phyloP scores from a whole-genome alignment of 2,888 invertebrate genomes.

The Acrocera orbiculus region DNA sequence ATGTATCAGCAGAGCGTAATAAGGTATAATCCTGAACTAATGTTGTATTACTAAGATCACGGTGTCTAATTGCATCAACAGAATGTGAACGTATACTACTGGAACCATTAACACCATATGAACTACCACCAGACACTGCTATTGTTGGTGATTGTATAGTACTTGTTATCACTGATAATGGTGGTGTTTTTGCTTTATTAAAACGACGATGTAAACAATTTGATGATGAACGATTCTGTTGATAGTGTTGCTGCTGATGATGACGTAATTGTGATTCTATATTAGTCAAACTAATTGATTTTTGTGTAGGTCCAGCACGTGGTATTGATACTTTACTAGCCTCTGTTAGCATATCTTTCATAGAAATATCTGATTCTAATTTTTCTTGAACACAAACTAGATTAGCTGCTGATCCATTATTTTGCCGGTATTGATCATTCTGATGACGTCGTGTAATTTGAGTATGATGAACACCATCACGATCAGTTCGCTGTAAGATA shows the following conservation, averaged over 20 bases:
- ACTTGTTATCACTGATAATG: constrained; percentile 8
- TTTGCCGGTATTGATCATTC: constrained; percentile 8
- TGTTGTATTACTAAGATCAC: constrained; percentile 20
- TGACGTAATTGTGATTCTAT: neutral
- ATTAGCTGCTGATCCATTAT: constrained; percentile 7
- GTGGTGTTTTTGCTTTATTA: constrained; percentile 10
- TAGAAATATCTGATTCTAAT: constrained; percentile 11
- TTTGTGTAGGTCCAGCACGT: constrained; percentile 11
- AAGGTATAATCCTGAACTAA: constrained; percentile 15
- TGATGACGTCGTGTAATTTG: constrained; percentile 24
- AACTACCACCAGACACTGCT: constrained; percentile 6
- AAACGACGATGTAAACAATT: too few relatives aligned
- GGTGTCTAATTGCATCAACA: constrained; percentile 28
- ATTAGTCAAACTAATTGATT: too few relatives aligned
- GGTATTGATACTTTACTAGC: constrained; percentile 13
- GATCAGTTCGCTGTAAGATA: constrained; percentile 16
- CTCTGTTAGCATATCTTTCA: constrained; percentile 9
- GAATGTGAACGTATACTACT: constrained; percentile 24
- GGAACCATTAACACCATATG: constrained; percentile 9
- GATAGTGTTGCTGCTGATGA: constrained; percentile 2
- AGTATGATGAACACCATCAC: constrained; percentile 19
- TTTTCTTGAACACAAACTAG: constrained; percentile 11
- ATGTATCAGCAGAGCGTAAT: constrained; percentile 6
- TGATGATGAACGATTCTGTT: neutral
- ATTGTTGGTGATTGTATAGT: constrained; percentile 9